Base-by-base conservation (phyloP, 2,888 invertebrate genomes). In the Pardosa pseudoannulata region DNA sequence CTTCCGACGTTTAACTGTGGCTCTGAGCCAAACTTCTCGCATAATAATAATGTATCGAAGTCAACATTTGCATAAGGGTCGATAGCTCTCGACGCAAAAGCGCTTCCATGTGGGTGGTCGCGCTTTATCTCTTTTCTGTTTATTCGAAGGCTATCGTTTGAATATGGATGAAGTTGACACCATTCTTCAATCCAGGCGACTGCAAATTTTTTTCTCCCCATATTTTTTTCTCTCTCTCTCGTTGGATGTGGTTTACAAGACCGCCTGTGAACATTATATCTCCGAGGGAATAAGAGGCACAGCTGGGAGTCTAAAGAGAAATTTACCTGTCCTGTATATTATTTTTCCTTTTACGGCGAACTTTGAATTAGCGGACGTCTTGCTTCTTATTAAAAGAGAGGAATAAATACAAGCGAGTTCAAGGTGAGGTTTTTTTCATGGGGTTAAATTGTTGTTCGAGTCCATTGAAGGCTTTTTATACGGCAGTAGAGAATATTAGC, bases 121-220 rank as follows among this genome's bases (percentile, higher is more conserved):
- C 64, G 36, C 62, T 67, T 46, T 29, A 41, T 41, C 76, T 31
- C 36, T 71, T 36, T 16, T 36, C 67, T 76, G 71, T 76, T 83
- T 83, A 83, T 83, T 83, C 71, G 72, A 72, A 72, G 32, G 46
- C 36, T 29, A 46, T 39, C 46, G 1, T 74, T 83, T 76, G 71
- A 83, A 83, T 83, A 83, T 83, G 76, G 71, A 83, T 83, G 82
- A 83, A 75, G 68, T 64, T 75, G 71, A 76, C 65, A 50, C 67
- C 39, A 71, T 76, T 82, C 70, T 71, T 46, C 70, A 71, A 62
- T 76, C 7, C 5, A 3, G n/a, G 65, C 5, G 32, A 65, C 65
- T 29, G 32, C 3, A n/a, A 1, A 7, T 11, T 64, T 28, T 46
- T 46, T 46, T 46, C 16, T 46, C 41, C 41, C 41, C 16, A 6